phyloP scores from a whole-genome alignment of 2,113 vertebrate genomes.

The Eolophus roseicapilla region DNA sequence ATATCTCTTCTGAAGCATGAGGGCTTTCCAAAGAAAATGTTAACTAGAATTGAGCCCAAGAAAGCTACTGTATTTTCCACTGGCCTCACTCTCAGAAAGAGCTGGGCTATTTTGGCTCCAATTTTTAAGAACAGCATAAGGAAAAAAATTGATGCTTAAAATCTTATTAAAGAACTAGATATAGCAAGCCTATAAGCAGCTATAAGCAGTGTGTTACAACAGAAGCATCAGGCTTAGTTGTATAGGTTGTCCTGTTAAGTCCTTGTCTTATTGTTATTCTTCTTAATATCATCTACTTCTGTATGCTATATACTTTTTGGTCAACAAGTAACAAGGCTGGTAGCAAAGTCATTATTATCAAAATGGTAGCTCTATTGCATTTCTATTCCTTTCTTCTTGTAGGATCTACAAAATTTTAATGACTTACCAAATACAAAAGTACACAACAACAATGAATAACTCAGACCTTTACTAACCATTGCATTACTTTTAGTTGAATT shows the following conservation, averaged over 20 bases:
- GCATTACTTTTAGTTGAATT: not conserved
- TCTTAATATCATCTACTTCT: not conserved
- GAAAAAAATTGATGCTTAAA: not conserved
- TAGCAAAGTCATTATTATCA: not conserved
- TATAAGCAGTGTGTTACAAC: not conserved
- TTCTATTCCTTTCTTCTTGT: not conserved
- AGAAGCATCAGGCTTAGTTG: not conserved
- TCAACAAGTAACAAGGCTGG: not conserved
- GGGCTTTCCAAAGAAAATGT: conserved; percentile 26
- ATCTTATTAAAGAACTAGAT: not conserved
- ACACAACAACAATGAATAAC: not conserved
- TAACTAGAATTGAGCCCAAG: conserved; percentile 10
- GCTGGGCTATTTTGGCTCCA: not conserved
- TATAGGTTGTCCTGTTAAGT: not conserved
- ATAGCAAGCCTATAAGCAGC: not conserved
- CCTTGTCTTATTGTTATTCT: not conserved
- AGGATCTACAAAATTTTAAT: not conserved
- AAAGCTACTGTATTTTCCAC: conserved; percentile 42
- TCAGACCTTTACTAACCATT: not conserved
- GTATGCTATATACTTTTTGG: not conserved
- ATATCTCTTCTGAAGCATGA: not conserved
- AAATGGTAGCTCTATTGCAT: not conserved
- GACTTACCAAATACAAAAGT: not conserved
- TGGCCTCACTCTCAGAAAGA: not conserved
- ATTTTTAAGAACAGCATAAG: not conserved